Percentiles rank a stretch among this genome's conserved stretches.
Conservation (phyloP, 2,888 invertebrate species). For the Himalopsyche kuldschensis region DNA sequence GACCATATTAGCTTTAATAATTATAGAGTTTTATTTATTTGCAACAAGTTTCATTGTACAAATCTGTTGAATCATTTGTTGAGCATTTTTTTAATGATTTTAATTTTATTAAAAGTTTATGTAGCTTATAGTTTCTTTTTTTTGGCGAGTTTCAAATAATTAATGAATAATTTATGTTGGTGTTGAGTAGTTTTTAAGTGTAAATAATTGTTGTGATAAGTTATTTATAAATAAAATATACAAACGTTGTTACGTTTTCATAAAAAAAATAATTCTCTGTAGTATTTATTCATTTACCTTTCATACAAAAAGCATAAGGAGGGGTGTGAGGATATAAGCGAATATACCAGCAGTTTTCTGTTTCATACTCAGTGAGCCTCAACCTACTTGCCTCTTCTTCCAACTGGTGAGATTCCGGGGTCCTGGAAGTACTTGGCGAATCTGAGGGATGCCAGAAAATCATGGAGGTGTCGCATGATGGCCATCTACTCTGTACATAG, state of each 20-base stretch:
- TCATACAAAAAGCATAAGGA: too few relatives aligned
- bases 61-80: not conserved
- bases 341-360: too few relatives aligned
- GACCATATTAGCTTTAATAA: too few relatives aligned
- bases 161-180: not conserved
- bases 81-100: not conserved
- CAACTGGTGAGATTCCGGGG: too few relatives aligned
- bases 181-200: slow-evolving; percentile 7
- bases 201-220: slow-evolving; percentile 11
- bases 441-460: too few relatives aligned
- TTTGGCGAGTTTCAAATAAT: not conserved
- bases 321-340: too few relatives aligned
- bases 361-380: too few relatives aligned
- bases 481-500: too few relatives aligned
- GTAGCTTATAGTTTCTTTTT: not conserved
- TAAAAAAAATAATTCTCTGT: not conserved
- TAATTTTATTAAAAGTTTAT: not conserved
- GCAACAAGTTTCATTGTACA: not conserved
- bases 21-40: not conserved
- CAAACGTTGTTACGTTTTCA: slow-evolving; percentile 4
- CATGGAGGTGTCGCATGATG: too few relatives aligned
- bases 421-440: too few relatives aligned
- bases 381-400: too few relatives aligned
- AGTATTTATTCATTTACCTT: not conserved
- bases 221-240: not conserved